Percentiles rank a stretch among this genome's conserved stretches.
phyloP scores from a whole-genome alignment of 2,797 vertebrate genomes.

The Clarias platycephalus region DNA sequence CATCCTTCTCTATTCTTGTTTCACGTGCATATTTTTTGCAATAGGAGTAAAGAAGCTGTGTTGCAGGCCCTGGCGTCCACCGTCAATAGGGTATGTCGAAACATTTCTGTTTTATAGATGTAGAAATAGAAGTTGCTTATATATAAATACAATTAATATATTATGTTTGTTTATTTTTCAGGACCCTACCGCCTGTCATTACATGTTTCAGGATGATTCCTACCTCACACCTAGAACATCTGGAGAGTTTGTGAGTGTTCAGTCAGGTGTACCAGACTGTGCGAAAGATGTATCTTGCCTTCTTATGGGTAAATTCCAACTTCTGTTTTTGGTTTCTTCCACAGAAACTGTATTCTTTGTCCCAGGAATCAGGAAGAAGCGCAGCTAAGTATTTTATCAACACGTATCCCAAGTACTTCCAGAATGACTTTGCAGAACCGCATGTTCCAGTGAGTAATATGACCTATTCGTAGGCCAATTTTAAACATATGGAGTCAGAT shows the following conservation, averaged over 20 bases:
- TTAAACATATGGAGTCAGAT: too few relatives aligned
- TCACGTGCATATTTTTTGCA: constrained; percentile 38
- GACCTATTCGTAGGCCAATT: too few relatives aligned
- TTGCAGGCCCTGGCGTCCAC: constrained; percentile 86
- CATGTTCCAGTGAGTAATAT: constrained; percentile 83
- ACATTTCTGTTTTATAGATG: not conserved
- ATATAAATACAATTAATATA: not conserved
- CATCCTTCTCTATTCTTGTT: not conserved
- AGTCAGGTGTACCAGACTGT: not conserved
- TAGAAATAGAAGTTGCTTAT: not conserved
- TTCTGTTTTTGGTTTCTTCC: constrained; percentile 24
- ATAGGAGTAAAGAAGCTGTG: constrained; percentile 87
- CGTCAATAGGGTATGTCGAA: constrained; percentile 77
- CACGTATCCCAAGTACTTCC: constrained; percentile 85
- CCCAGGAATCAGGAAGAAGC: constrained; percentile 85
- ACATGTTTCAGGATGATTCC: constrained; percentile 89
- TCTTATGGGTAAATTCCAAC: not conserved
- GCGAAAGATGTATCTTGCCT: not conserved
- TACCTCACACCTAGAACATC: constrained; percentile 81
- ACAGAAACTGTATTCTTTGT: constrained; percentile 80
- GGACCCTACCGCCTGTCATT: constrained; percentile 84
- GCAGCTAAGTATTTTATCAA: constrained; percentile 87
- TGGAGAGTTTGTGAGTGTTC: constrained; percentile 77
- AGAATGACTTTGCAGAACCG: constrained; percentile 86
- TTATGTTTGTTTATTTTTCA: constrained; percentile 54